Base-by-base conservation (phyloP, 2,888 invertebrate species). In the Pachycephus smyrnensis region DNA sequence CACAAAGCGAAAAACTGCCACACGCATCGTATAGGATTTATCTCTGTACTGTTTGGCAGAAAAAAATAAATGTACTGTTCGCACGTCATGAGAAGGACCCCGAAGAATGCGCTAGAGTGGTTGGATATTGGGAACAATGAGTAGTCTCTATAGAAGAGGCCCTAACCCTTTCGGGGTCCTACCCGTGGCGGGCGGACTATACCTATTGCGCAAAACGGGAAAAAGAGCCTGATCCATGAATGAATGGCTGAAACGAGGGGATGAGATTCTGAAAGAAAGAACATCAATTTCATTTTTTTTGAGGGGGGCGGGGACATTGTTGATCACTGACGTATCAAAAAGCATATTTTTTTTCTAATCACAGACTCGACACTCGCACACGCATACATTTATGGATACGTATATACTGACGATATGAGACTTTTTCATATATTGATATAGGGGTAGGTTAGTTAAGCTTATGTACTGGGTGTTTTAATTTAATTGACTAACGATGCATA, bases 181-280 rank as follows among this genome's bases (percentile, higher is more conserved):
- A 83, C 83, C 82, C 84, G 80, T 80, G 82, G 80, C 81, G 80
- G 82, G 83, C 85, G 82, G 79, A 85, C 83, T 89, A 88, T 91
- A 91, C 91, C 91, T 91, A 91, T 91, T 90, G 90, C 90, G 87
- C 91, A 91, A 91, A 91, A 91, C 90, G 91, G 91, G 91, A 91
- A 91, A 91, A 91, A 89, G 91, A 91, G 90, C 90, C 90, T 91
- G 91, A 91, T 90, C 91, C 91, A 91, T 88, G 91, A 90, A 91
- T 91, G 91, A 90, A 91, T 90, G 88, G 91, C 88, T 89, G 91
- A 89, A 90, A 91, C 91, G 89, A 91, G 90, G 87, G 91, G 90
- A 90, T 90, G 91, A 88, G 89, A 89, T 89, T 91, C 91, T 91
- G 90, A 91, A 91, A 91, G 90, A 90, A 90, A 91, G 88, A 91